These are phyloP conservation scores for Cryptophagus acutangulus DNA, from an alignment of 2,888 invertebrate species.

Conservation along the genomic window DNA sequence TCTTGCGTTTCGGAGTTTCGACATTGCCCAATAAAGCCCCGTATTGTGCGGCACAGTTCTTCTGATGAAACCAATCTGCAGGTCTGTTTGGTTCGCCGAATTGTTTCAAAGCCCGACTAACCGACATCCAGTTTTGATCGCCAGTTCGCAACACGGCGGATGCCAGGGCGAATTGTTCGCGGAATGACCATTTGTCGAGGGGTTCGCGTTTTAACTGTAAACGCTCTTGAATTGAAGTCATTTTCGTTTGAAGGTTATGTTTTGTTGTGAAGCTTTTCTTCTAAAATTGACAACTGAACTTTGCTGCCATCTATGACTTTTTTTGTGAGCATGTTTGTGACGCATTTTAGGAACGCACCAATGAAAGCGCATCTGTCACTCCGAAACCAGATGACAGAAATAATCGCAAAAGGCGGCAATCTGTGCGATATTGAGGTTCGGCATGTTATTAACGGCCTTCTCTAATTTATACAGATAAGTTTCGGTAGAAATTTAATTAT, in stretches of 20 bases:
- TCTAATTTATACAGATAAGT: no score
- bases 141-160: constrained; percentile 81
- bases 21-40: constrained; percentile 73
- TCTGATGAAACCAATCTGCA: constrained; percentile 85
- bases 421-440: no score
- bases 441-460: no score
- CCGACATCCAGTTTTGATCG: constrained; percentile 90
- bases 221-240: constrained; percentile 47
- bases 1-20: constrained; percentile 81
- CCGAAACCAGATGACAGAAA: no score
- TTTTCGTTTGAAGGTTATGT: constrained; percentile 27
- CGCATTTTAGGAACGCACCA: no score
- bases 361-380: no score
- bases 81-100: constrained; percentile 72
- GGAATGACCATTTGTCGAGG: constrained; percentile 77
- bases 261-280: no score
- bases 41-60: constrained; percentile 87
- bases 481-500: no score
- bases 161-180: constrained; percentile 80
- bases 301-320: no score
- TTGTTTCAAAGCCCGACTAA: constrained; percentile 73
- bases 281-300: no score
- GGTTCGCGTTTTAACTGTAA: constrained; percentile 61
- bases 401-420: no score
- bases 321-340: no score